Conservation (phyloP, 2,113 vertebrate genomes). For the Zonotrichia leucophrys region DNA sequence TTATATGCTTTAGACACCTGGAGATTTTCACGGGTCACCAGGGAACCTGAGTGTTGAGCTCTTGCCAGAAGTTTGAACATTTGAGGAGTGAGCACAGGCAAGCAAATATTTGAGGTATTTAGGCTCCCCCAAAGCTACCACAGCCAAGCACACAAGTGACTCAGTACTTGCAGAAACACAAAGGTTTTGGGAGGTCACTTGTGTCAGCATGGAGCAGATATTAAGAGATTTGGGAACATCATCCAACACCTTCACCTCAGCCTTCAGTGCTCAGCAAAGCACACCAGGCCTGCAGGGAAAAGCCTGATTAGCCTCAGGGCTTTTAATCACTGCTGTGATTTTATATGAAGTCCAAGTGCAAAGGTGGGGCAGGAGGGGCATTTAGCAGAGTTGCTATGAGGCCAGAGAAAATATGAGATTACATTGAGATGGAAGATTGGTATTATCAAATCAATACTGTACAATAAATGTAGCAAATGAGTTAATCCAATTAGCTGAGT, state of each 20-base stretch:
- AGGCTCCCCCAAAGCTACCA: background rate
- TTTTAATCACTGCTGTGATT: background rate
- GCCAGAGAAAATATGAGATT: background rate
- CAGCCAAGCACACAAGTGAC: background rate
- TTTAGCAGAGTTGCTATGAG: background rate
- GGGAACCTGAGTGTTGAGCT: background rate
- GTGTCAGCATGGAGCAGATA: background rate
- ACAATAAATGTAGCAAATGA: background rate
- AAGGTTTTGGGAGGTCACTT: background rate
- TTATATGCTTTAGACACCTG: background rate
- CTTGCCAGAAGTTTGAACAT: background rate
- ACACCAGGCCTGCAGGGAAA: background rate
- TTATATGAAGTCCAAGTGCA: background rate
- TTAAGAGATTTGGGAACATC: background rate
- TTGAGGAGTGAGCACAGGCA: background rate
- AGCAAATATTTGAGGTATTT: slow-evolving; percentile 17
- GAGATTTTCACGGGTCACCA: background rate
- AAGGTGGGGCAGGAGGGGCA: background rate
- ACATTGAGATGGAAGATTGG: background rate
- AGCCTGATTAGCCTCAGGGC: background rate
- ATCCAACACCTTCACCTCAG: background rate
- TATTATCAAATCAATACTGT: background rate
- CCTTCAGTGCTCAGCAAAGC: background rate
- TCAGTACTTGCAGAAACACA: background rate
- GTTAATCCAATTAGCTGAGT: background rate